A percentile compares a stretch with the other conserved stretches of the same genome.
These are phyloP conservation scores for Nyctalus aviator DNA, from an alignment of 2,797 vertebrate species.

Conservation along the genomic window DNA sequence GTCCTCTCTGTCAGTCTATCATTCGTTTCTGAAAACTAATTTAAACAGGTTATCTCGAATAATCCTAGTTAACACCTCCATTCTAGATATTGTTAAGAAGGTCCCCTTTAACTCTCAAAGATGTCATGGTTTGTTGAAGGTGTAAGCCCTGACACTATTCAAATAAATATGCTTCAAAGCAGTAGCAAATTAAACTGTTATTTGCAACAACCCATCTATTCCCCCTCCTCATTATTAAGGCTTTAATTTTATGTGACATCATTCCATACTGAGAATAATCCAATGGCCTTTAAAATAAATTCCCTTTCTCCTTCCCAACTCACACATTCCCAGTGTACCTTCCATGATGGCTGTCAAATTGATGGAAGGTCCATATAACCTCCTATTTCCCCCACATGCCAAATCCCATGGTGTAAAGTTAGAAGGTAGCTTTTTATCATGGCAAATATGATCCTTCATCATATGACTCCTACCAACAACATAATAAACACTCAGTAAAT, in stretches of 20 bases:
- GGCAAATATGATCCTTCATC: not conserved
- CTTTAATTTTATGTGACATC: not conserved
- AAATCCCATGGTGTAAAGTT: not conserved
- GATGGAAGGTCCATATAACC: not conserved
- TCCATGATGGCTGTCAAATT: not conserved
- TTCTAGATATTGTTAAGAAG: not conserved
- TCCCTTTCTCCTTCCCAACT: not conserved
- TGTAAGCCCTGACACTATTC: not conserved
- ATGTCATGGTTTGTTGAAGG: not conserved
- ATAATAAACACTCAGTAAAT: not conserved
- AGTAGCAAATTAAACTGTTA: not conserved
- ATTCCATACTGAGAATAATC: not conserved
- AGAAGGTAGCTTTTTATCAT: not conserved
- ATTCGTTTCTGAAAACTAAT: not conserved
- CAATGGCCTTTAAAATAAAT: not conserved
- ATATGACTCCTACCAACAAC: not conserved
- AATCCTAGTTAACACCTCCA: not conserved
- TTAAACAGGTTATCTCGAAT: not conserved
- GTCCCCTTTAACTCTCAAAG: not conserved
- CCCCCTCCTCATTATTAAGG: not conserved
- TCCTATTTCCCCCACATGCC: not conserved
- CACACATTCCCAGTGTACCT: not conserved
- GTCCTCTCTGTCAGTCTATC: not conserved
- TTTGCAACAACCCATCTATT: not conserved
- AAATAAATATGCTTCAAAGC: not conserved